Percentiles rank a stretch among this genome's conserved stretches.
These are phyloP conservation scores for Nomia melanderi DNA, from an alignment of 1,140 invertebrate genomes.

Conservation along the genomic window DNA sequence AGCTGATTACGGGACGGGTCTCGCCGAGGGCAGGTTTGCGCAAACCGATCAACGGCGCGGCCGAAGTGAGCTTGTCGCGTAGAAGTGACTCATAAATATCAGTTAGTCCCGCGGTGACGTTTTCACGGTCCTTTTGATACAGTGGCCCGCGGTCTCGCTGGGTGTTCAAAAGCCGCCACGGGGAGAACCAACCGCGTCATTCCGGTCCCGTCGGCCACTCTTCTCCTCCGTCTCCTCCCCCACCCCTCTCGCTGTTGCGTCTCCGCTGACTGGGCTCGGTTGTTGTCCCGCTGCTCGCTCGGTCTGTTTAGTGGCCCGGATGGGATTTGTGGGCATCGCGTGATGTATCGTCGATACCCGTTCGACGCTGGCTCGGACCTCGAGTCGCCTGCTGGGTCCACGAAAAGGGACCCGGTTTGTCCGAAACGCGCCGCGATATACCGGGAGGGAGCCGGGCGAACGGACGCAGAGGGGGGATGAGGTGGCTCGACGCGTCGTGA, in stretches of 20 bases:
- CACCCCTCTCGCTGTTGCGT: too few species aligned
- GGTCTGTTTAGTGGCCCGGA: constrained; percentile 42
- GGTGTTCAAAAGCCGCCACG: constrained; percentile 44
- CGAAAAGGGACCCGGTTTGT: constrained; percentile 55
- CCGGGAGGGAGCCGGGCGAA: background rate
- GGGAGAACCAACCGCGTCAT: constrained; percentile 25
- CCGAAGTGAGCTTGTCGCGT: constrained; percentile 29
- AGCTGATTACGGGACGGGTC: too few species aligned
- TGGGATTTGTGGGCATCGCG: constrained; percentile 68
- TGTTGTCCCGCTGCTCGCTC: constrained; percentile 31
- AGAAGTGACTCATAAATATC: constrained; percentile 63
- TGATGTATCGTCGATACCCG: constrained; percentile 67
- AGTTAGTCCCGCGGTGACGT: constrained; percentile 53
- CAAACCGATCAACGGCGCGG: background rate
- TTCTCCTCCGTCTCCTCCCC: too few species aligned
- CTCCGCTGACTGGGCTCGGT: background rate
- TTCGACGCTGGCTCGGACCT: constrained; percentile 50
- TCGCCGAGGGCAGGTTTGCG: background rate
- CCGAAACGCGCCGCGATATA: constrained; percentile 35
- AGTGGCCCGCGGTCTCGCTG: constrained; percentile 44
- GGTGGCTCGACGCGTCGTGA: background rate
- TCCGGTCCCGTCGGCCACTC: background rate
- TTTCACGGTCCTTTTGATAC: constrained; percentile 53
- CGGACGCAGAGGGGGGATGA: background rate
- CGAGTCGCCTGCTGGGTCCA: constrained; percentile 66